Base-by-base conservation (phyloP, 2,888 invertebrate species). In the Apodemia mormo region DNA sequence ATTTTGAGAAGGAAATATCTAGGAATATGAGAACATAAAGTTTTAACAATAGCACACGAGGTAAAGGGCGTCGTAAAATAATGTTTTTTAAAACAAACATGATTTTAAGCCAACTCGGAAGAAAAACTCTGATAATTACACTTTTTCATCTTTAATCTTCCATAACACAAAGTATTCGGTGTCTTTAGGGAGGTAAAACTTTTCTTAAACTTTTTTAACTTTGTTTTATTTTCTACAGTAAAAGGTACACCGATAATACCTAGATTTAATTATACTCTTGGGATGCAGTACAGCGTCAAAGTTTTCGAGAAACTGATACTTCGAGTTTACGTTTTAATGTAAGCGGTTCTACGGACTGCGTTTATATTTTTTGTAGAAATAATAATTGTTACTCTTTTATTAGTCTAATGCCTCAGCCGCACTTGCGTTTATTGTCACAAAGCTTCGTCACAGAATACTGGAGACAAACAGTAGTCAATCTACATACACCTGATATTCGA, bases 171-270 rank as follows among this genome's bases (percentile, higher is more conserved):
- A 52, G 52, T n/a, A 52, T 52, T 52, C 7, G 14, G 52, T 52
- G 5, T 52, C 49, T n/a, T n/a, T 5, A n/a, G 49, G 49, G 49
- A 52, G 49, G 14, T 52, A 12, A n/a, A 52, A 52, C 52, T 52
- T 52, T n/a, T 7, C n/a, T 52, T 0, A 14, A 52, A 52, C n/a
- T 52, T 52, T 52, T 52, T 52, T n/a, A 52, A 52, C 52, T n/a
- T 52, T 52, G n/a, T 52, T 52, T 52, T 52, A 52, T 52, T n/a
- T 52, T 52, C n/a, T 52, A n/a, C n/a, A n/a, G n/a, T 52, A 52
- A 52, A 52, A 52, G 52, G n/a, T 52, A n/a, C 14, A 52, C n/a
- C n/a, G 52, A 58, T 56, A 58, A 58, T 30, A 30, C 58, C 29
- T 12, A 58, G 58, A 12, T 58, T 58, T 29, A 58, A 30, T 4